A percentile compares a stretch with the other conserved stretches of the same genome.
These are phyloP conservation scores for Erebia epiphron DNA, from an alignment of 2,888 invertebrate genomes.

Conservation along the genomic window DNA sequence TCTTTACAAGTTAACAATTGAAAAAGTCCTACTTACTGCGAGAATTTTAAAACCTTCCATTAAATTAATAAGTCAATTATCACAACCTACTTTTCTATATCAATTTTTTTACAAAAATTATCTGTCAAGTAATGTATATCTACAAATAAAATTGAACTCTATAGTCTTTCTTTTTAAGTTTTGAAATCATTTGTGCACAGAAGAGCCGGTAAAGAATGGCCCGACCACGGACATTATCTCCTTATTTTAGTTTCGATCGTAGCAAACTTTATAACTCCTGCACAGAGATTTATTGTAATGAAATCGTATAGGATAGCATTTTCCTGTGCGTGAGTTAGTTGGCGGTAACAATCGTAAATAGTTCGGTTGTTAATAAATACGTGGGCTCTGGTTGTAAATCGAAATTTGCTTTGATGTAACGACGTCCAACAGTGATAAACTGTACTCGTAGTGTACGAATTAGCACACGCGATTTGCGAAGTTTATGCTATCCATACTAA, in stretches of 20 bases:
- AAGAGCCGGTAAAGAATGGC: constrained; percentile 57
- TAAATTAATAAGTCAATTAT: constrained; percentile 61
- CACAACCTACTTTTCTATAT: constrained; percentile 63
- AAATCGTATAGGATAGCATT: constrained; percentile 70
- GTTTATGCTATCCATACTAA: constrained; percentile 15
- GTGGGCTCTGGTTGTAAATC: constrained; percentile 50
- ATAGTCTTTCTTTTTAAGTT: constrained; percentile 37
- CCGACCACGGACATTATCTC: constrained; percentile 58
- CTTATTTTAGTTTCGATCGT: constrained; percentile 67
- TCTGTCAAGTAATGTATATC: constrained; percentile 18
- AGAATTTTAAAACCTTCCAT: constrained; percentile 13
- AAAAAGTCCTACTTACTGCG: not conserved
- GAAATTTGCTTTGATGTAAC: constrained; percentile 48
- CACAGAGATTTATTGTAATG: constrained; percentile 72
- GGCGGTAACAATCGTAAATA: constrained; percentile 65
- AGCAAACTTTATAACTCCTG: constrained; percentile 69
- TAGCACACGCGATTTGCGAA: constrained; percentile 40
- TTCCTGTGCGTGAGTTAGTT: constrained; percentile 66
- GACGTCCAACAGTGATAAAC: constrained; percentile 34
- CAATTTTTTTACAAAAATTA: constrained; percentile 50
- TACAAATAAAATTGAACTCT: constrained; percentile 8
- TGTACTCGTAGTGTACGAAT: constrained; percentile 36
- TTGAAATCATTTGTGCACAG: constrained; percentile 39
- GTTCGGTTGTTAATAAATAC: constrained; percentile 61
- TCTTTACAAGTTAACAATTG: not conserved